Base-by-base conservation (phyloP, 2,113 vertebrate species). In the Holacanthus passer region DNA sequence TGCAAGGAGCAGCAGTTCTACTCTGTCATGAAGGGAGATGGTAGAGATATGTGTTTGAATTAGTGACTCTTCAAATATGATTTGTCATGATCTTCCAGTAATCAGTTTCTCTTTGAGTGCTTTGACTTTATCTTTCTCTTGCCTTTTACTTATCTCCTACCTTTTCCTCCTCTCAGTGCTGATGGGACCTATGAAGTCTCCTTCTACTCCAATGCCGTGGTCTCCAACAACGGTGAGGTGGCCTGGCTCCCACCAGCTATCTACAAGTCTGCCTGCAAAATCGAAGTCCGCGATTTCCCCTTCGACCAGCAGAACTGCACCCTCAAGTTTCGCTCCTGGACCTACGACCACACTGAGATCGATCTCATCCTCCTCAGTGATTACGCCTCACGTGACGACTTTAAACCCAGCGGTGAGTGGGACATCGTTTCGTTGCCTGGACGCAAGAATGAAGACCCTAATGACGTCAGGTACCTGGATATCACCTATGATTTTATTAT, bases 231-330 rank as follows among this genome's bases (percentile, higher is more conserved):
- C 0, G 96, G 96, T 0, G 94, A 96, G 74, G 94, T 96, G 7
- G 86, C 88, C 85, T 96, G 96, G 96, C 94, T 96, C 55, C 96
- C 96, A 5, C 96, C 96, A 5, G 96, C 96, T 16, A 96, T 96
- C 88, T 96, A 96, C 83, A 96, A 95, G 73, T 96, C 95, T 0
- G 95, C 96, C 52, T 96, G 95, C 87, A 96, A 95, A 86, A 96
- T 96, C 0, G 95, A 96, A 82, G 96, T 96, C 9, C 94, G 94
- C 5, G 93, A 96, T 88, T 96, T 96, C 64, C 96, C 96, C 24
- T 96, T 96, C 22, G 96, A 96, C 93, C 96, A 96, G 87, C 96
- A 96, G 88, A 96, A 96, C 92, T 96, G 96, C 84, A 96, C 96
- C 1, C 93, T 96, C 52, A 95, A 95, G 82, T 96, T 96, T 81